Evolutionary conservation across 2,888 invertebrate genomes (phyloP).

Genomic region (Monoplex corrugatus): DNA sequence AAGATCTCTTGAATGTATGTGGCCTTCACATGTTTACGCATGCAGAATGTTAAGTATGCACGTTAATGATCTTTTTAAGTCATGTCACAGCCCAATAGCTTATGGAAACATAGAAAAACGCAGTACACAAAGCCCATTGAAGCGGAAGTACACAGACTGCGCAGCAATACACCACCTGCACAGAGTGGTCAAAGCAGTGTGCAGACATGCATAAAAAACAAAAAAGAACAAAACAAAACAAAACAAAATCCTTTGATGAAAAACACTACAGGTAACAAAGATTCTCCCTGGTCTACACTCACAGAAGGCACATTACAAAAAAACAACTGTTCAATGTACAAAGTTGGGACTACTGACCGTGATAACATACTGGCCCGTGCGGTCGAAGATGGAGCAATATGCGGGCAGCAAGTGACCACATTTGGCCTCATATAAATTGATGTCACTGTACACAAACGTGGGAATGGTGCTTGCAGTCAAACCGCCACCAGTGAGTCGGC

Average conservation of each 20-base stretch:
- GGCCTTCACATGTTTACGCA: too few relatives aligned
- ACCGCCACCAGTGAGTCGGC: constrained; percentile 38
- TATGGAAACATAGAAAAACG: too few relatives aligned
- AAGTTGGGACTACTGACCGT: constrained; percentile 87
- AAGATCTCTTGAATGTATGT: too few relatives aligned
- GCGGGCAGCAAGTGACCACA: constrained; percentile 98
- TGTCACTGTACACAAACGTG: constrained; percentile 83
- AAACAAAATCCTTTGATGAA: neutral
- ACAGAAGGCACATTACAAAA: neutral
- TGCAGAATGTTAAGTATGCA: too few relatives aligned
- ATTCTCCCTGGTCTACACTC: neutral
- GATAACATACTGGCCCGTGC: constrained; percentile 93
- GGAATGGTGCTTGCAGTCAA: constrained; percentile 46
- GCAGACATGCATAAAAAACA: too few relatives aligned
- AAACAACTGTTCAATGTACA: too few relatives aligned
- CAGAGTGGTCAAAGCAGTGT: too few relatives aligned
- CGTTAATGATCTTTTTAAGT: too few relatives aligned
- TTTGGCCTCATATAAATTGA: constrained; percentile 87
- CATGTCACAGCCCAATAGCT: too few relatives aligned
- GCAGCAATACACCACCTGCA: too few relatives aligned
- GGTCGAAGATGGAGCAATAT: constrained; percentile 97
- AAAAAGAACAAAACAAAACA: neutral
- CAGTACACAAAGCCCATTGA: too few relatives aligned
- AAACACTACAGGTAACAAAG: neutral
- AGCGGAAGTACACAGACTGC: too few relatives aligned